Evolutionary conservation across 2,113 vertebrate genomes (phyloP), one percentile per base, ranked within the genome.

Genomic region (Oophaga pumilio): DNA sequence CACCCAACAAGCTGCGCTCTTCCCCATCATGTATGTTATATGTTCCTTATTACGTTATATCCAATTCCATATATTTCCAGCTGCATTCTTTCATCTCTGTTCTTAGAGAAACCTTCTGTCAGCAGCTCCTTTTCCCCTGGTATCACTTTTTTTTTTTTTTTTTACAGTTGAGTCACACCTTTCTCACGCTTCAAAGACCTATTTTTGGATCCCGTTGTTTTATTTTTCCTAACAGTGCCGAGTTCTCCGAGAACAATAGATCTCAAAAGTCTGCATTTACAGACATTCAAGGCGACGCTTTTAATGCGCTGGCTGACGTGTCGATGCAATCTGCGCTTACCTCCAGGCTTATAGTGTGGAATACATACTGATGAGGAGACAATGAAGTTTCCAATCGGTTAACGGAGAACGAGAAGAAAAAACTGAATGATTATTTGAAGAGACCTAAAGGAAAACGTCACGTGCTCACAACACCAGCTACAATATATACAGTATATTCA

Each of bases 81-180:
- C 43, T 66, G 17, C 53, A 43, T 52, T 77, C 33, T 56, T 17
- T 86, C 59, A 78, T 68, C 60, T 62, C 59, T 13, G 4, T 50
- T 28, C 62, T 26, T 13, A 52, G 12, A 9, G 28, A 17, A 8
- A 20, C 26, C 13, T n/a, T 43, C n/a, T 20, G 15, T 73, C 66
- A 43, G 73, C 59, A 18, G 84, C 53, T 64, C 77, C 76, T 33
- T 66, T 15, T 11, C 76, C 59, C 76, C 62, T 13, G 76, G 62
- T 64, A 9, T 50, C 74, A 17, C 22, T 50, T 78, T 86, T n/a
- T 33, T 85, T 43, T 86, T n/a, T 33, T 85, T 43, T 86, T n/a
- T 33, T 85, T 18, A n/a, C 76, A 12, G 24, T 17, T 62, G 20
- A 14, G 26, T 33, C 20, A n/a, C 53, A 10, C 71, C 22, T 24